Evolutionary conservation across 1,140 invertebrate genomes (phyloP).

Genomic region (Papilio machaon): DNA sequence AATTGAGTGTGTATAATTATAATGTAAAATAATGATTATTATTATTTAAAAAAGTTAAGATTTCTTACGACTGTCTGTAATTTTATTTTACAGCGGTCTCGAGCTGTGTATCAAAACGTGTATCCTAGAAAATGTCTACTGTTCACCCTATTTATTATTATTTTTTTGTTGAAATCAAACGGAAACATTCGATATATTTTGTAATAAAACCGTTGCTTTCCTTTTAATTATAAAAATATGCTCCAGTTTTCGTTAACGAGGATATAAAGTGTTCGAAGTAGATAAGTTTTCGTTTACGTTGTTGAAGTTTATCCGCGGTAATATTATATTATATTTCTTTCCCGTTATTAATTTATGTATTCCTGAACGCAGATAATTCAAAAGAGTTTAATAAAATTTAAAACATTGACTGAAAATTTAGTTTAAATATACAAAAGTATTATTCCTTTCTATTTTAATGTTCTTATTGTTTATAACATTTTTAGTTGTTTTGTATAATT

Average conservation of each 20-base stretch:
- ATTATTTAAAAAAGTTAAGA: no score
- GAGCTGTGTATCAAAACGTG: no score
- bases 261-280: not conserved
- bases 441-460: not conserved
- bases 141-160: no score
- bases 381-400: no score
- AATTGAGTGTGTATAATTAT: no score
- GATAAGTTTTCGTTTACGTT: not conserved
- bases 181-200: no score
- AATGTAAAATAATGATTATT: no score
- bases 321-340: not conserved
- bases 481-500: not conserved
- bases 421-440: not conserved
- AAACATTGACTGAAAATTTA: not conserved
- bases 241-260: not conserved
- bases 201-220: not conserved
- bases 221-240: not conserved
- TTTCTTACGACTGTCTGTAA: no score
- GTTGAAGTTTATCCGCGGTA: not conserved
- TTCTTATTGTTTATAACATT: not conserved
- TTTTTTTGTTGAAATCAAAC: no score
- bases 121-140: no score
- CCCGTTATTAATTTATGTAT: not conserved
- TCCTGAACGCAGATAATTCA: not conserved
- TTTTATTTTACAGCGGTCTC: no score